Evolutionary conservation across 2,888 invertebrate genomes (phyloP), one percentile per base, ranked within the genome.

Genomic region (Drosophila tripunctata): DNA sequence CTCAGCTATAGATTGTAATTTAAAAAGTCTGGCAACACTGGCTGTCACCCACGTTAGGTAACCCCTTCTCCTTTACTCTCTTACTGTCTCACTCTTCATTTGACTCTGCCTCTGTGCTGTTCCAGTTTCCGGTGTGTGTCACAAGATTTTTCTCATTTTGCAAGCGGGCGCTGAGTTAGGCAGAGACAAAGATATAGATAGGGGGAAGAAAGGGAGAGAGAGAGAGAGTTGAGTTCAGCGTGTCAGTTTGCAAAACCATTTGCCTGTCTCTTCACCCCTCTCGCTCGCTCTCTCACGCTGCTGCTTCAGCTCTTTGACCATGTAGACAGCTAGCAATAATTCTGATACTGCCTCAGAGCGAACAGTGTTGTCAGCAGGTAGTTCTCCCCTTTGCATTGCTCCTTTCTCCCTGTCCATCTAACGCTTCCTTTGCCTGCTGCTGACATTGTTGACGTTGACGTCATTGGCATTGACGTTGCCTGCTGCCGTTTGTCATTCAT

Each of bases 121-220:
- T 81, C 81, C 85, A 81, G 81, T 81, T 81, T 81, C 81, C 81
- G 87, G 87, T 83, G 67, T 80, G 67, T 77, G 75, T 75, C 78
- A 71, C 71, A 76, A 70, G 65, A 86, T 77, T 87, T 75, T 87
- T 71, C 76, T 71, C 83, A 87, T 82, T 78, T 87, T 67, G 61
- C 60, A 61, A 65, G 40, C 40, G 60, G 66, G 24, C 12, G 24
- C 19, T 6, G 38, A 40, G 7, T 3, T n/a, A 14, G 33, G 5
- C n/a, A 10, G 5, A 33, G 14, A 14, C 21, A 14, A n/a, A n/a
- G n/a, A n/a, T n/a, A n/a, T n/a, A n/a, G n/a, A n/a, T n/a, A n/a
- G n/a, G 14, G 4, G 12, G 5, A 12, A 14, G n/a, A 17, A 17
- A 3, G 48, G 17, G 24, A n/a, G 14, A 12, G 12, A 14, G 33